These are phyloP conservation scores for Recurvirostra avosetta DNA, from an alignment of 2,113 vertebrate genomes.

Conservation along the genomic window DNA sequence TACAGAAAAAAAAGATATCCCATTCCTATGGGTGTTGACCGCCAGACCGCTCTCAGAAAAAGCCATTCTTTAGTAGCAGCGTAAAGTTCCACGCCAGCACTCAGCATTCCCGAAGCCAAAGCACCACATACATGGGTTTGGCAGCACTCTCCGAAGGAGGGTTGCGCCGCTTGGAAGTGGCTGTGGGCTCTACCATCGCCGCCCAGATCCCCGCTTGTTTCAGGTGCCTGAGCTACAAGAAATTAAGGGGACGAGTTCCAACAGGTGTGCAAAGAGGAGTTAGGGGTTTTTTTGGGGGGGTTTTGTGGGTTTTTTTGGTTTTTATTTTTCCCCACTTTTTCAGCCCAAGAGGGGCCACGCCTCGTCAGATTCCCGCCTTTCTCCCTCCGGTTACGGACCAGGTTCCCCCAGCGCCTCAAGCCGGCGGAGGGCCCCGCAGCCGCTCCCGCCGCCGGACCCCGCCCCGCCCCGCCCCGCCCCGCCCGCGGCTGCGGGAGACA, in stretches of 20 bases:
- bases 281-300: too few relatives aligned
- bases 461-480: too few relatives aligned
- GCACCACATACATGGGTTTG: accelerated
- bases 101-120: not conserved
- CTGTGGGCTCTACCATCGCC: accelerated
- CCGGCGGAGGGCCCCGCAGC: too few relatives aligned
- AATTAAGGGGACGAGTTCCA: not conserved
- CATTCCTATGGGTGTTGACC: not conserved
- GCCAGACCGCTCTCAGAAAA: not conserved
- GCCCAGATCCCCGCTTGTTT: not conserved
- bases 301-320: not conserved
- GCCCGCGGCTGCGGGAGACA: not conserved
- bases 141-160: not conserved
- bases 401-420: accelerated
- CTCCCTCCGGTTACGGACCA: not conserved
- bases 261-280: not conserved
- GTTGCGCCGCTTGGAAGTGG: accelerated
- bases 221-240: not conserved
- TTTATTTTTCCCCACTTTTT: not conserved
- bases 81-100: not conserved
- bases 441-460: not conserved
- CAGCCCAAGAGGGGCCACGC: too few relatives aligned
- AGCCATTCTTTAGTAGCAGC: not conserved
- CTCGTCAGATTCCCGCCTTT: not conserved
- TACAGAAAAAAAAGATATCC: not conserved